Evolutionary conservation across 1,140 invertebrate genomes (phyloP), one percentile per base, ranked within the genome.

Genomic region (Eumaeus atala): DNA sequence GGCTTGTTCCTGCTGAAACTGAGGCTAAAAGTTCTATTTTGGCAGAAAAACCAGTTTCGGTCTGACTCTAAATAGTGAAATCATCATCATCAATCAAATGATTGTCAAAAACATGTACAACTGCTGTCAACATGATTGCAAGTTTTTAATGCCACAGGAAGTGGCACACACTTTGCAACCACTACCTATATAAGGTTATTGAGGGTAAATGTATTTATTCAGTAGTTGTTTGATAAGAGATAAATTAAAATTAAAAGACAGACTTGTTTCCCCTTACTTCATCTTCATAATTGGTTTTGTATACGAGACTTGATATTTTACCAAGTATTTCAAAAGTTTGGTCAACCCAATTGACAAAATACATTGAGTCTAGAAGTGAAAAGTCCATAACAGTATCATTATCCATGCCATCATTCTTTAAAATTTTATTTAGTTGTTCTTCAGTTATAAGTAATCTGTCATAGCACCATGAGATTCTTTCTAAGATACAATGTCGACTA

Each of bases 291-390:
- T 74, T 70, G 18, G 66, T 73, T 58, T 62, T 75, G 48, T 77
- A 84, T 11, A 84, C 60, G 42, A 70, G 49, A 54, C 66, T 55
- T 9, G 78, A 64, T 6, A 87, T 54, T 66, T 77, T 78, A 18
- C 62, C 61, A 3, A 87, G 67, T 40, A 77, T 53, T 33, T 87
- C 75, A 72, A 84, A 87, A 58, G 84, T 78, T 58, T 87, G 74
- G 53, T 87, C 84, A 59, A 87, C 83, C 84, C 84, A 87, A 55
- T 84, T 84, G 3, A 87, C 79, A 79, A 87, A 87, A 55, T 84
- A 81, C 78, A 87, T 82, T 7, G 67, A 69, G 12, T 70, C 66
- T 1, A 61, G 51, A 44, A 76, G 55, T 8, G 75, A 57, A 17
- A 73, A 71, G 35, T 77, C 67, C 55, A 78, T 54, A 34, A 44